Evolutionary conservation across 2,113 vertebrate species (phyloP), one percentile per base, ranked within the genome.

Genomic region (Takifugu flavidus): DNA sequence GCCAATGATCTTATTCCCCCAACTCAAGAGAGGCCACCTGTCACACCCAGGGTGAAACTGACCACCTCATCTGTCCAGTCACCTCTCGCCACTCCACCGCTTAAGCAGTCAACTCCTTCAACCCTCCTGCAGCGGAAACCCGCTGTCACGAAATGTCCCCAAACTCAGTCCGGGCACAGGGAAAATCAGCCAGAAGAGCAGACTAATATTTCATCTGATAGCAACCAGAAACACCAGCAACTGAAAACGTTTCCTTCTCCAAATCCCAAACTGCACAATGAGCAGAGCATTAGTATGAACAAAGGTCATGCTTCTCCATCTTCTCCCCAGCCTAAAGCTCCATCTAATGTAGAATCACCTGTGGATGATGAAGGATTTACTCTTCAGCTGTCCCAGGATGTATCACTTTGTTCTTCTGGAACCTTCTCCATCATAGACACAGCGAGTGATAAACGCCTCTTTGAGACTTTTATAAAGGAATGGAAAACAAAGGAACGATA

Each of bases 401-500:
- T 61, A 3, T 87, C 78, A 0, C 83, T 85, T 1, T 74, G 79
- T 49, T 83, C 91, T 5, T 79, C 89, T 2, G 92, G 92, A 54
- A 74, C 60, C 25, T 94, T 98, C 77, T 87, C 92, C 44, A 94
- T 99, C 74, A 94, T 98, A 55, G 96, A 99, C 27, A 95, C 98
- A 66, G 95, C 94, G 26, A 95, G 95, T 0, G 74, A 98, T 80
- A 87, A 81, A 65, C 62, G 58, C 45, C 94, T 98, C 47, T 99
- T 99, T 52, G 75, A 91, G 68, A 97, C 93, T 0, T 99, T 98
- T 55, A 20, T 96, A 49, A 82, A 85, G 34, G 97, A 99, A 62
- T 99, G 95, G 97, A 91, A 86, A 71, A 89, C 85, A 25, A 93
- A 95, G 78, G 88, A 80, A 51, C 89, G 86, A 42, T 97, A 91